Conservation (phyloP, 2,888 invertebrate genomes). For the Pristionchus japonicus region DNA sequence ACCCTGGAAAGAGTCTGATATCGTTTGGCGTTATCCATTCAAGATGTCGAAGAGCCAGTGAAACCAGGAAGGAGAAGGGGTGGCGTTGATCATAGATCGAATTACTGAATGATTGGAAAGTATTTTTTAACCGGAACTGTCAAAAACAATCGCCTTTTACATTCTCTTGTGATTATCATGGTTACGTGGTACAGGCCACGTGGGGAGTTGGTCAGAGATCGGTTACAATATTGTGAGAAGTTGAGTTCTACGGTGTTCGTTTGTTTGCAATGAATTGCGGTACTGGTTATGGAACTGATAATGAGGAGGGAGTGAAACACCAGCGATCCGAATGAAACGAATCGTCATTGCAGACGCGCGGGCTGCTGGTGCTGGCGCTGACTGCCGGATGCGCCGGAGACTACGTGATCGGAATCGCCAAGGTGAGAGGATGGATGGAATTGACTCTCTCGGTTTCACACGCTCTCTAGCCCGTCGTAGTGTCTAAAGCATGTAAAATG, state of each 20-base stretch:
- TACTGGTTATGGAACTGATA: background rate
- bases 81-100: too few species aligned
- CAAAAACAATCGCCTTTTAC: background rate
- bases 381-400: slow-evolving; percentile 67
- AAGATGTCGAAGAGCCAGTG: background rate
- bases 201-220: background rate
- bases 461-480: too few species aligned
- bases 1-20: too few species aligned
- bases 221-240: background rate
- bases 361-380: slow-evolving; percentile 46
- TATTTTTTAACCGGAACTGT: background rate
- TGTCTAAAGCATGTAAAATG: too few species aligned
- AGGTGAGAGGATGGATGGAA: background rate
- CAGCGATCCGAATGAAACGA: background rate
- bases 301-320: background rate
- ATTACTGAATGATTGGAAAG: background rate
- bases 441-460: too few species aligned
- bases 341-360: slow-evolving; percentile 16
- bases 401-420: slow-evolving; percentile 60
- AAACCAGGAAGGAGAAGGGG: background rate
- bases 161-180: background rate
- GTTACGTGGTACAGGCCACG: background rate
- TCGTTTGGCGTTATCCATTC: too few species aligned
- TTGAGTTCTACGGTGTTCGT: background rate
- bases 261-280: too few species aligned